Base-by-base conservation (phyloP, 2,888 invertebrate genomes). In the Brachyopa scutellaris region DNA sequence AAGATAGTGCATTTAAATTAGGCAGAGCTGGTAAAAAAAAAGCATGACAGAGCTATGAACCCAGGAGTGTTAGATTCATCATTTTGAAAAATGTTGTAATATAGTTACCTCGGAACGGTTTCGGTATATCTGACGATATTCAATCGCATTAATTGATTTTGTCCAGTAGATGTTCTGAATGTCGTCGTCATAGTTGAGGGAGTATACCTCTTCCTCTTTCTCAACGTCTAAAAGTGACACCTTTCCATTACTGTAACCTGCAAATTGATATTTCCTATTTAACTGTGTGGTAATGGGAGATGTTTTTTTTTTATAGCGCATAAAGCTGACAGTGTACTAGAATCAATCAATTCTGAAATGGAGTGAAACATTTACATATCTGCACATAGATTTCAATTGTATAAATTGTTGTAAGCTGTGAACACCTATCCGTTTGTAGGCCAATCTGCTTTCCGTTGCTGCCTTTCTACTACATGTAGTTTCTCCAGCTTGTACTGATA, bases 221-320 rank as follows among this genome's bases (percentile, higher is more conserved):
- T 97, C 97, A 55, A 97, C 95, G 88, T 97, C 95, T 40, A 96
- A 93, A 47, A 97, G 92, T 26, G 93, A 91, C 1, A 96, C 92
- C 86, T 92, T 92, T 8, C 95, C 96, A 88, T 92, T 93, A 88
- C 92, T 94, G 85, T 95, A 95, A 2, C 92, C 96, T 87, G 1
- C 0, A 33, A 31, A 59, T 33, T 17, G n/a, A 9, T 1, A 9
- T 11, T 1, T 2, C 21, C 9, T 17, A 42, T 17, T 0, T 40
- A 8, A 9, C 9, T 11, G 33, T n/a, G 3, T 11, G 36, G 9
- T 38, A n/a, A 21, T n/a, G n/a, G n/a, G n/a, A n/a, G n/a, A n/a
- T n/a, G n/a, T n/a, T n/a, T n/a, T n/a, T n/a, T n/a, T n/a, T n/a
- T n/a, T n/a, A n/a, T n/a, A n/a, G n/a, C n/a, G n/a, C n/a, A n/a